Conservation (phyloP, 2,797 vertebrate species). For the Acanthurus leucopareius region DNA sequence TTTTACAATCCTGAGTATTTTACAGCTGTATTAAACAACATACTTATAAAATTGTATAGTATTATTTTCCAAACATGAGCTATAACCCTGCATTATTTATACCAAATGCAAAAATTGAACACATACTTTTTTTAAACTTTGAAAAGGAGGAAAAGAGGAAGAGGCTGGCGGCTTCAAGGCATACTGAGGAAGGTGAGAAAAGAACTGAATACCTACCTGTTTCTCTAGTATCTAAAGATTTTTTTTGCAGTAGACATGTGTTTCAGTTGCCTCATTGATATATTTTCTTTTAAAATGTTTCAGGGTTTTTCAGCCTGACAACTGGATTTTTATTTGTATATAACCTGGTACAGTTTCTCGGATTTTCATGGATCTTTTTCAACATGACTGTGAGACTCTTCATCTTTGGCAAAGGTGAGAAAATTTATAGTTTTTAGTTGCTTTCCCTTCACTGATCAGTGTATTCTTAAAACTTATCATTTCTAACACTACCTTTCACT, state of each 20-base stretch:
- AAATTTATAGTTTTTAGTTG: neutral
- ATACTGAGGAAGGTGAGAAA: constrained; percentile 90
- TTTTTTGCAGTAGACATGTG: neutral
- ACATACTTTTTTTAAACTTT: constrained; percentile 22
- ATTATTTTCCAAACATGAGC: neutral
- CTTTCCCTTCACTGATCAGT: neutral
- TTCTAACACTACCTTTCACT: constrained; percentile 27
- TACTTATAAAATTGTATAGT: constrained; percentile 1
- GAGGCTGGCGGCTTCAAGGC: constrained; percentile 87
- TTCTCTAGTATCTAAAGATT: neutral
- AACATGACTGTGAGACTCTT: constrained; percentile 96
- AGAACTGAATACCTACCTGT: neutral
- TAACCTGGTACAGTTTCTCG: constrained; percentile 97
- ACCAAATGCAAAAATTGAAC: neutral
- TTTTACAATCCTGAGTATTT: neutral
- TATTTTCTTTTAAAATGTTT: constrained; percentile 23
- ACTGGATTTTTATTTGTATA: constrained; percentile 93
- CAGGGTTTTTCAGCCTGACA: constrained; percentile 88
- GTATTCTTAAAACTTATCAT: neutral
- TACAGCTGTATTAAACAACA: neutral
- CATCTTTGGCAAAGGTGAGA: constrained; percentile 92
- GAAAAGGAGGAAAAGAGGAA: constrained; percentile 92
- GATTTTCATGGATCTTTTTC: constrained; percentile 98
- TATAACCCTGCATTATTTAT: neutral
- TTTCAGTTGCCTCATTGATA: neutral